Evolutionary conservation across 2,797 vertebrate species (phyloP), one percentile per base, ranked within the genome.

Genomic region (Oceanodroma leucorhoa): DNA sequence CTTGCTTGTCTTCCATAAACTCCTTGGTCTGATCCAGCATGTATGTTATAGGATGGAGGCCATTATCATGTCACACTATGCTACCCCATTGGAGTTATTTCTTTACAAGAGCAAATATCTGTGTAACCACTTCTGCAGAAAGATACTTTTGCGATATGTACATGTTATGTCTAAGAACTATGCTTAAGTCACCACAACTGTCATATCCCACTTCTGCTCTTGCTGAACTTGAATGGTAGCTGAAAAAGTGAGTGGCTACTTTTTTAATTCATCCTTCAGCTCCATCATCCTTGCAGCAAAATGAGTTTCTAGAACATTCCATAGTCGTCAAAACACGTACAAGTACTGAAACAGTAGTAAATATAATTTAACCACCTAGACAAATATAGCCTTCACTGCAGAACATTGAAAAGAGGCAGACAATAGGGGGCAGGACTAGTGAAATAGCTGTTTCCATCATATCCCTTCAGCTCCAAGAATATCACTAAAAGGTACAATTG

Each of bases 401-500:
- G 92, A 80, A 79, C 62, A 61, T 82, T 95, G 77, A 90, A 94
- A 81, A 79, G 58, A 80, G 27, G 24, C 61, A 90, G 67, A 86
- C 23, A 94, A 94, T 64, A 77, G 48, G 66, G 86, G 80, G 46
- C 34, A 79, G 43, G 34, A 69, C 75, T 83, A 51, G 50, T 53
- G 76, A 93, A 90, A 90, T 84, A 90, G 89, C 62, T n/a, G 34
- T 95, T 96, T 89, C 89, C 46, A 57, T 75, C 83, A 58, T 54
- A 90, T n/a, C 54, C 41, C 26, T 92, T 95, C 45, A 83, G 78
- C 64, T 95, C 72, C 71, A 77, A 91, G 58, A 97, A 93, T 93
- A 96, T 60, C 66, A 66, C 69, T 95, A 81, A 95, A 94, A 95
- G 55, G 50, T 95, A 75, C 88, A 94, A 94, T 96, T 97, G 64